Evolutionary conservation across 2,888 invertebrate genomes (phyloP).

Genomic region (Morinoia aosen): DNA sequence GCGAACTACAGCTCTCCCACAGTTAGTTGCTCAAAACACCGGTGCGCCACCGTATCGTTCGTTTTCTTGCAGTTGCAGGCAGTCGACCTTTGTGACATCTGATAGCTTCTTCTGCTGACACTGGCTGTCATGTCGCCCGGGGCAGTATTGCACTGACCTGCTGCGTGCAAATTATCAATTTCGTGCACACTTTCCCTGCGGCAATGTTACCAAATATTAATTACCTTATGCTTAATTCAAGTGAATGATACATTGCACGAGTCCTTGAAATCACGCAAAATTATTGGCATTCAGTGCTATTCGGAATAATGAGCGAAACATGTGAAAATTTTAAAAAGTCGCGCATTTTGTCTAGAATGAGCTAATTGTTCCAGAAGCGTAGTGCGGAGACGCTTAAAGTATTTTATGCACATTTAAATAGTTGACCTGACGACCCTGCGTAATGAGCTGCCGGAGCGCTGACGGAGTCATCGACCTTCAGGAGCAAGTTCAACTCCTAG

Average conservation of each 20-base stretch:
- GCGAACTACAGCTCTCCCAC: neutral
- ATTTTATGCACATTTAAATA: neutral
- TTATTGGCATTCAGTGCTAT: neutral
- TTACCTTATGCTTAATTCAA: neutral
- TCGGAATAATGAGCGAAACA: neutral
- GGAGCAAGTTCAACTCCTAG: neutral
- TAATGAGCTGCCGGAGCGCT: neutral
- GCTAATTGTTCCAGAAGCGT: neutral
- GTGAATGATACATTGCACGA: neutral
- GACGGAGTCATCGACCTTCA: neutral
- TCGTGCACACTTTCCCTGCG: neutral
- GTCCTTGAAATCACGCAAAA: neutral
- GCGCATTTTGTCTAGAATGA: neutral
- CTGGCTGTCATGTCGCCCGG: neutral
- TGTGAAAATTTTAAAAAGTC: neutral
- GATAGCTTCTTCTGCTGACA: neutral
- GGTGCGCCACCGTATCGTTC: neutral
- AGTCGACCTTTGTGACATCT: neutral
- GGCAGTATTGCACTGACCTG: neutral
- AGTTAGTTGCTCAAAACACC: neutral
- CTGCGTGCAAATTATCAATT: neutral
- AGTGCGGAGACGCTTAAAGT: neutral
- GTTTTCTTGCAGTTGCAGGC: neutral
- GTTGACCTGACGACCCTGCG: neutral
- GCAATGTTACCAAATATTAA: neutral